Base-by-base conservation (phyloP, 1,140 invertebrate genomes). In the Caenorhabditis elegans region DNA sequence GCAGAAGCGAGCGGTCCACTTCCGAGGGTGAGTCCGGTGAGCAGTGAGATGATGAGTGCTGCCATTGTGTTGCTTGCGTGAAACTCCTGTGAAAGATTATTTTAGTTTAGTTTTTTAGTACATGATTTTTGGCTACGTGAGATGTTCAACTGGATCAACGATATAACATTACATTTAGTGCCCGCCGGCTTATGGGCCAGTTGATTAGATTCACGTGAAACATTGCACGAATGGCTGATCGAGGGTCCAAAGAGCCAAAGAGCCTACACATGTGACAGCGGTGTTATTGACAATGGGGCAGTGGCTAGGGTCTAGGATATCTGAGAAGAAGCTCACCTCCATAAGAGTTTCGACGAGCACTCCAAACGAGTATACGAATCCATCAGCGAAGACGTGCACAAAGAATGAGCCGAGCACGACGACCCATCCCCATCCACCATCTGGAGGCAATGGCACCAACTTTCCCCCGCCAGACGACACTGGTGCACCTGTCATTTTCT, bases 321-420 rank as follows among this genome's bases (percentile, higher is more conserved):
- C 11, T 26, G 28, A 17, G 28, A 8, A 60, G 3, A 15, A 8
- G 39, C 39, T 47, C 90, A 95, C 94, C 15, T 92, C 90, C 55
- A 95, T 90, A 86, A 97, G 85, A 6, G 77, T 82, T 31, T 89
- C 86, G 24, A 85, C 86, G 13, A 89, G 86, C 11, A 89, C 88
- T n/a, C 91, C 91, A 84, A 92, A 91, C 11, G 91, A 91, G 84
- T 92, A 92, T 22, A 90, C 90, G 75, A 92, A 90, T 11, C 97
- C 97, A 90, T 99, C 97, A 19, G 98, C 95, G 84, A 98, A 95
- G 92, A 98, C 94, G 92, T 98, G 98, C 90, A 97, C 97, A 92
- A 98, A 93, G 91, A 99, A 99, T 13, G 95, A 96, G 51, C 95
- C 83, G 49, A 86, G 34, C 31, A 79, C 83, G 43, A 82, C 80